These are phyloP conservation scores for Cremastobaeus sp. DNA, from an alignment of 2,888 invertebrate species.

Conservation along the genomic window DNA sequence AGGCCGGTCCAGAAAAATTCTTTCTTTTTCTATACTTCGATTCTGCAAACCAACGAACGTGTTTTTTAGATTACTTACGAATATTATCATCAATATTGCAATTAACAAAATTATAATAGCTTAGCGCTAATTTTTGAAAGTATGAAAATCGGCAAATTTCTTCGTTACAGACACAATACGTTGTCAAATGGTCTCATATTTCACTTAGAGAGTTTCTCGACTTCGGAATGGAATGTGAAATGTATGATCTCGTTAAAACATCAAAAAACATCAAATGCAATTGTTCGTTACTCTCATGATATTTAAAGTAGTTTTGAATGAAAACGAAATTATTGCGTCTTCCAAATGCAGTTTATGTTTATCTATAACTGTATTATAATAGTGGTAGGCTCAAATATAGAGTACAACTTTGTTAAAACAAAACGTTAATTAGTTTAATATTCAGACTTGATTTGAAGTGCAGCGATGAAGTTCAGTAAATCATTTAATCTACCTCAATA, in stretches of 20 bases:
- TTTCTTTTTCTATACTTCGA: slow-evolving; percentile 14
- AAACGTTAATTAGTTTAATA: no score
- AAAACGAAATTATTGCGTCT: no score
- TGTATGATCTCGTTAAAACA: slow-evolving; percentile 52
- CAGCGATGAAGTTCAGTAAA: no score
- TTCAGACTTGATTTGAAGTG: no score
- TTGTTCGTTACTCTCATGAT: slow-evolving; percentile 35
- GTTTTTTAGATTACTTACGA: background rate
- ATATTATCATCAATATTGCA: background rate
- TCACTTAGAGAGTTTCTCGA: slow-evolving; percentile 53
- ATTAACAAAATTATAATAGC: background rate
- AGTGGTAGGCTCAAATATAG: no score
- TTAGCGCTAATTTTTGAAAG: slow-evolving; percentile 37
- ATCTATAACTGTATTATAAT: no score
- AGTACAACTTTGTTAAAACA: no score
- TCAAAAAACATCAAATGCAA: slow-evolving; percentile 43
- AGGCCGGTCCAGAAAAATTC: slow-evolving; percentile 66
- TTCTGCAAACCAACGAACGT: background rate
- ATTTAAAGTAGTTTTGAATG: no score
- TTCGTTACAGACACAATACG: slow-evolving; percentile 44
- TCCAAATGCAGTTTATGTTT: no score
- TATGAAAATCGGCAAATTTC: slow-evolving; percentile 49
- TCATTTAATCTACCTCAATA: no score
- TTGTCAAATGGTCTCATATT: slow-evolving; percentile 55
- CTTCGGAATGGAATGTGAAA: slow-evolving; percentile 59